Conservation (phyloP, 2,113 vertebrate species). For the Bostrychus sinensis region DNA sequence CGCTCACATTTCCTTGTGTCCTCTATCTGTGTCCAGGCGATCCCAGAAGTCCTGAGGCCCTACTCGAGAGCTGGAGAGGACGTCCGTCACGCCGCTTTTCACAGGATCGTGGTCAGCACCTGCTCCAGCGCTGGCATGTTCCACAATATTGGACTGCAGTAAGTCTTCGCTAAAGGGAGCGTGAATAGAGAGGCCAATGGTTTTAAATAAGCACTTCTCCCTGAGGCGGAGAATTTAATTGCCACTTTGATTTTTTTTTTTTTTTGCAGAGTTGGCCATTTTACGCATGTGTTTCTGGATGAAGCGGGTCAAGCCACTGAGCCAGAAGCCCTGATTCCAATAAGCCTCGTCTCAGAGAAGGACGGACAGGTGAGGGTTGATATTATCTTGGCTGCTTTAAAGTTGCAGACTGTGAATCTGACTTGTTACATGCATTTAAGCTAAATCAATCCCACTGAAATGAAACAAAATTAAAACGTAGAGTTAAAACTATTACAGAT, state of each 20-base stretch:
- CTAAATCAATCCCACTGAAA: too few relatives aligned
- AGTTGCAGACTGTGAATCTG: background rate
- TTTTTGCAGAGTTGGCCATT: slow-evolving; percentile 86
- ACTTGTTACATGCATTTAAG: too few relatives aligned
- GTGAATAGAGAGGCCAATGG: background rate
- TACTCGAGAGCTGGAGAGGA: slow-evolving; percentile 91
- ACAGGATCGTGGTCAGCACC: slow-evolving; percentile 89
- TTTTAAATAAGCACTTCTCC: background rate
- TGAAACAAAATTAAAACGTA: too few relatives aligned
- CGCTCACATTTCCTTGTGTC: background rate
- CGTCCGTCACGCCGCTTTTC: slow-evolving; percentile 84
- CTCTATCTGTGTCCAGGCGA: slow-evolving; percentile 67
- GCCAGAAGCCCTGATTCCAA: slow-evolving; percentile 90
- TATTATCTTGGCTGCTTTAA: background rate
- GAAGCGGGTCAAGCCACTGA: slow-evolving; percentile 96
- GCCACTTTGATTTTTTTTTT: slow-evolving; percentile 10
- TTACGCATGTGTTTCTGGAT: slow-evolving; percentile 93
- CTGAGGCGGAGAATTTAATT: background rate
- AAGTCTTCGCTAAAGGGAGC: slow-evolving; percentile 18
- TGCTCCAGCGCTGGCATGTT: slow-evolving; percentile 92
- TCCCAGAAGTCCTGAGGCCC: slow-evolving; percentile 81
- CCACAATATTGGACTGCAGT: slow-evolving; percentile 87
- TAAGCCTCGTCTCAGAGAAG: slow-evolving; percentile 86
- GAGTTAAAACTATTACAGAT: too few relatives aligned
- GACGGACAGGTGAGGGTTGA: slow-evolving; percentile 84